Base-by-base conservation (phyloP, 2,888 invertebrate genomes). In the Ectropis crepuscularia region DNA sequence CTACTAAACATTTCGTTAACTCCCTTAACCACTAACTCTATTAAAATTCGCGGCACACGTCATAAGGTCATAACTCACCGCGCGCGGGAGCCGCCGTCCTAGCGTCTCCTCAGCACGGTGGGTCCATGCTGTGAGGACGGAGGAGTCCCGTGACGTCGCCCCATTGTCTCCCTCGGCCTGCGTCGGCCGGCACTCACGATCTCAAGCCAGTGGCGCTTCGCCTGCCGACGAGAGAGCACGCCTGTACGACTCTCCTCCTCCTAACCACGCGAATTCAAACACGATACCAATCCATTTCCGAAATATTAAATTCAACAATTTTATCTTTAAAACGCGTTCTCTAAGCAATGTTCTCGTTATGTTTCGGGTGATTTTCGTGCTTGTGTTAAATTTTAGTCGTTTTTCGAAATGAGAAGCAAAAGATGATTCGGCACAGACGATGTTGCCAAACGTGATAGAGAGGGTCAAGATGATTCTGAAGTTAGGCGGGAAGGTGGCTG, bases 391-490 rank as follows among this genome's bases (percentile, higher is more conserved):
- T 65, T 57, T 5, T 53, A 51, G 48, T 51, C 6, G 9, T 12
- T 53, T n/a, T 53, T 28, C 1, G 7, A 57, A 49, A 68, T 67
- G 63, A 10, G 45, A 9, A 50, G n/a, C 41, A 46, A 48, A 62
- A 64, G 63, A 67, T 63, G 62, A 72, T 75, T 78, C 79, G 78
- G 79, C 80, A 84, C 79, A 75, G 55, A 74, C 63, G 75, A 67
- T 65, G 53, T 62, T 45, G 42, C 58, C 69, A 54, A 57, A 70
- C 69, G 72, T 65, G 49, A 69, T 55, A 55, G 72, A 72, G 16
- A 72, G 62, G 62, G 61, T 71, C 59, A 84, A 82, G 69, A 92
- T 92, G 92, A 88, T 92, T 75, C 79, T 92, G 62, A 92, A 92
- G 77, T 85, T 89, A 80, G 89, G 87, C 70, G 88, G 85, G 58